Conservation (phyloP, 2,888 invertebrate genomes). For the Drosophila nigricruria region DNA sequence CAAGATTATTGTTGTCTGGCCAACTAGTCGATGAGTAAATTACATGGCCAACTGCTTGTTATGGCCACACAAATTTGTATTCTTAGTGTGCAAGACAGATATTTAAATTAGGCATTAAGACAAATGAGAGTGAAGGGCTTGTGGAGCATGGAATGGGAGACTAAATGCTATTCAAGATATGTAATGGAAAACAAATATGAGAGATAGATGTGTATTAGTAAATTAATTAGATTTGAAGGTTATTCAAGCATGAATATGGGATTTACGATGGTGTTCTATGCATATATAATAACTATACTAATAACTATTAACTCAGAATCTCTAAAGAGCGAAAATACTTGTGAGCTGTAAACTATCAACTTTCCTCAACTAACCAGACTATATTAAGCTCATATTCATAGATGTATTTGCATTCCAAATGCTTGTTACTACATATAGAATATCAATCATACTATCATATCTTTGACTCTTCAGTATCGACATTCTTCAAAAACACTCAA, state of each 20-base stretch:
- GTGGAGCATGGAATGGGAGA: rapidly evolving
- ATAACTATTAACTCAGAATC: too few species aligned
- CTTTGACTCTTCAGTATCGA: background rate
- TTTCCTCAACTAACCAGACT: background rate
- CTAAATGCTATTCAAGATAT: too few species aligned
- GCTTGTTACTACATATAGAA: background rate
- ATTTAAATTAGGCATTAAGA: conserved; percentile 2
- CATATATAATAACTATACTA: too few species aligned
- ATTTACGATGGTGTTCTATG: too few species aligned
- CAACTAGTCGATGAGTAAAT: conserved; percentile 19
- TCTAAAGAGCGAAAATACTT: background rate
- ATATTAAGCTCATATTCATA: background rate
- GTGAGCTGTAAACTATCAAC: too few species aligned
- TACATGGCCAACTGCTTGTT: conserved; percentile 5
- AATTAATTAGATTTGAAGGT: background rate
- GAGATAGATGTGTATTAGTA: background rate
- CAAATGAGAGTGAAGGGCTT: background rate
- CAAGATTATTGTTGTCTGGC: conserved; percentile 25
- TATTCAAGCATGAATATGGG: too few species aligned
- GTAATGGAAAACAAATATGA: background rate
- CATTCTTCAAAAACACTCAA: background rate
- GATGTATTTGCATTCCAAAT: background rate
- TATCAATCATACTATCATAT: background rate
- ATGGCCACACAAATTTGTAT: background rate
- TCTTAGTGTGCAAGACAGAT: conserved; percentile 4